Evolutionary conservation across 2,113 vertebrate species (phyloP), one percentile per base, ranked within the genome.

Genomic region (Azemiops feae): DNA sequence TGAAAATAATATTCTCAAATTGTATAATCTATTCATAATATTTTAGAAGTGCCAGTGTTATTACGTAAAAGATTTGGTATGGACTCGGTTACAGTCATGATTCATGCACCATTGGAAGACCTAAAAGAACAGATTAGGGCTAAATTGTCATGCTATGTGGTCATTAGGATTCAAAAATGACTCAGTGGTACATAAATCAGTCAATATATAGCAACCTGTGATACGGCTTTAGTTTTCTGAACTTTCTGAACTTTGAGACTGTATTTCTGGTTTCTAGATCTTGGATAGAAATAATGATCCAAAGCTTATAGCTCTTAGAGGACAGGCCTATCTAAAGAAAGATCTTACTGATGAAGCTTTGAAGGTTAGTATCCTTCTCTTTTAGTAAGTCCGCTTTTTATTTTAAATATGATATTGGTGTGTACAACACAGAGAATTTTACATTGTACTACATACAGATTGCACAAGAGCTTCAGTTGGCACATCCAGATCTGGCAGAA

Each of bases 301-400:
- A 1, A 92, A 94, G 93, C 92, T 99, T 89, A 93, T 98, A 92
- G 97, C 98, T 85, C 88, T 99, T 34, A 98, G 97, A 97, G 98
- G 98, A 93, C 97, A 95, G 91, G 98, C 98, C 58, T 98, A 96
- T 92, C 94, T 99, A 55, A 98, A 98, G 94, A 98, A 98, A 97
- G 98, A 98, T 43, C 97, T 98, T 74, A 43, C 97, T 81, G 97
- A 98, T 92, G 95, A 98, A 96, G 98, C 98, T 92, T 97, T 97
- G 74, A 97, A 99, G 99, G 99, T 99, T 95, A 58, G 96, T 96
- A 12, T 89, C 87, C 11, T 92, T 4, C 90, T 91, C 27, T 92
- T n/a, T 52, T 87, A 20, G 20, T 64, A 27, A 22, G 34, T 43
- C 45, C 2, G 1, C 9, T 30, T 60, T 30, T 52, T 43, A 23